Evolutionary conservation across 1,140 invertebrate genomes (phyloP).

Genomic region (Vanessa atalanta): DNA sequence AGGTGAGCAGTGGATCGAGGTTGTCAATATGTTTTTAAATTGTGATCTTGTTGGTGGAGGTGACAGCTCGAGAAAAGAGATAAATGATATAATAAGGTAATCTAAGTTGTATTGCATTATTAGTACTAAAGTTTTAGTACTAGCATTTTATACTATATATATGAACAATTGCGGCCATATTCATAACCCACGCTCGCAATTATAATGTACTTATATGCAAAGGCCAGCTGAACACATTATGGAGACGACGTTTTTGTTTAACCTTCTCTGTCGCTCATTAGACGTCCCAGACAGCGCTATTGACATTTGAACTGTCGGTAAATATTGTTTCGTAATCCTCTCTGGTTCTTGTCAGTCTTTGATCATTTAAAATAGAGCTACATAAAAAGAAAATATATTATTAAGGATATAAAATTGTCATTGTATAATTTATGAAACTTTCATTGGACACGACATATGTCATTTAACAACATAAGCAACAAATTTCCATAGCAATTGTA

Average conservation of each 20-base stretch:
- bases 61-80: too few species aligned
- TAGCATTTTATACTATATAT: neutral
- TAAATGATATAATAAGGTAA: too few species aligned
- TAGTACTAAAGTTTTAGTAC: neutral
- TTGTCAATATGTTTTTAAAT: too few species aligned
- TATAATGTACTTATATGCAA: neutral
- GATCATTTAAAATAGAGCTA: neutral
- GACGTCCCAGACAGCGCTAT: neutral
- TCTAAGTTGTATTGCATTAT: too few species aligned
- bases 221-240: constrained; percentile 19
- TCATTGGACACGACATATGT: too few species aligned
- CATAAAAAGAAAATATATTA: too few species aligned
- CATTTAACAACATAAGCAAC: too few species aligned
- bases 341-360: neutral
- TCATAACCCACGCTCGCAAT: constrained; percentile 15
- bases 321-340: neutral
- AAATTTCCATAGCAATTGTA: too few species aligned
- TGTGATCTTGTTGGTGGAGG: too few species aligned
- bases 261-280: constrained; percentile 15
- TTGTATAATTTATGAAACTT: too few species aligned
- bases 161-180: neutral
- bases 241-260: constrained; percentile 16
- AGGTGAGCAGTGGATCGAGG: too few species aligned
- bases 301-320: constrained; percentile 12
- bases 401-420: too few species aligned